These are phyloP conservation scores for Cerastoderma edule DNA, from an alignment of 2,888 invertebrate species.

Conservation along the genomic window DNA sequence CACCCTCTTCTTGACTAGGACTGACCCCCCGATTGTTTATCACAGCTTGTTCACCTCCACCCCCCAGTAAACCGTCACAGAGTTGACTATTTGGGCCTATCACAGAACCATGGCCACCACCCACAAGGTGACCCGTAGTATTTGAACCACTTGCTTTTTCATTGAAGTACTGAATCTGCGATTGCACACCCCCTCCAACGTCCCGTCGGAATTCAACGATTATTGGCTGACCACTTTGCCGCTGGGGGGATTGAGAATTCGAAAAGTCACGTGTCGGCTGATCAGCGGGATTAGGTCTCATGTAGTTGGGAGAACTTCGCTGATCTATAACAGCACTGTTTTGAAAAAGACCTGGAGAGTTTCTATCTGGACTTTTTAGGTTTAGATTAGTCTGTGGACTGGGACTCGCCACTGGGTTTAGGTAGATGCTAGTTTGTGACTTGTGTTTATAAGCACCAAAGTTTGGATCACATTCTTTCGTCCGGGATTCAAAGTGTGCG, in stretches of 20 bases:
- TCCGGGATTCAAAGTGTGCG: constrained; percentile 46
- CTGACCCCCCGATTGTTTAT: constrained; percentile 51
- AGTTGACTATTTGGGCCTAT: constrained; percentile 35
- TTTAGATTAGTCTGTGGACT: constrained; percentile 35
- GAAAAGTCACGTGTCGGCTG: constrained; percentile 2
- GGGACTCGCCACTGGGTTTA: constrained; percentile 46
- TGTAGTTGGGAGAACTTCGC: constrained; percentile 30
- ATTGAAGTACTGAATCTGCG: constrained; percentile 60
- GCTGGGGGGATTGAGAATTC: constrained; percentile 27
- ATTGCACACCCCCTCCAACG: constrained; percentile 50
- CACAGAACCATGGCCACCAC: constrained; percentile 30
- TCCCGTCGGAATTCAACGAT: constrained; percentile 55
- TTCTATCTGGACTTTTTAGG: constrained; percentile 33
- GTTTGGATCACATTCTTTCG: constrained; percentile 35
- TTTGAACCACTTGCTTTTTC: constrained; percentile 40
- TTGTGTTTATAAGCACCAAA: constrained; percentile 14
- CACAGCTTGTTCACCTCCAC: constrained; percentile 52
- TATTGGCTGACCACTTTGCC: constrained; percentile 34
- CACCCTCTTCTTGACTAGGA: constrained; percentile 59
- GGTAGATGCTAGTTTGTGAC: constrained; percentile 60
- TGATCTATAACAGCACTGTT: constrained; percentile 30
- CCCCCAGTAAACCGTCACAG: constrained; percentile 17
- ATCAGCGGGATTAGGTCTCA: constrained; percentile 7
- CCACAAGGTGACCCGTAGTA: constrained; percentile 23
- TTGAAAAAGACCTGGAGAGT: constrained; percentile 12